Percentiles rank a stretch among this genome's conserved stretches.
Evolutionary conservation across 2,888 invertebrate species (phyloP).

Genomic region (Rhamnusium bicolor): DNA sequence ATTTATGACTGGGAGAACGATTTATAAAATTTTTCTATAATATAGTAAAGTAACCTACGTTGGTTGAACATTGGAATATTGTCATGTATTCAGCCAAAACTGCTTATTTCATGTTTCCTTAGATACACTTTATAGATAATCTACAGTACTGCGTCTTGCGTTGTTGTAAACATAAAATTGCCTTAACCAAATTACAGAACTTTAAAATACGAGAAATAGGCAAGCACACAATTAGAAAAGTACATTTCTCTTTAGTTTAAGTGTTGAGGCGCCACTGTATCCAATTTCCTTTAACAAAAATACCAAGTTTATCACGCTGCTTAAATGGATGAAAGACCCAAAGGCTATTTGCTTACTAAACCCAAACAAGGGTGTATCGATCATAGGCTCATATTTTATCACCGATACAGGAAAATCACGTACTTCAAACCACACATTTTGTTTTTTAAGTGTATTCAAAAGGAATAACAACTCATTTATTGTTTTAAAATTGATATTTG

Average conservation of each 20-base stretch:
- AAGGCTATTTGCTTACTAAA: slow-evolving; percentile 62
- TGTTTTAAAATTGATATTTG: no score
- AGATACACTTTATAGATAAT: no score
- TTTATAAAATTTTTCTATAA: no score
- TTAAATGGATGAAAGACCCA: slow-evolving; percentile 64
- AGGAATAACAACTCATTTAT: no score
- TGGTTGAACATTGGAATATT: no score
- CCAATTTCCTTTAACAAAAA: slow-evolving; percentile 66
- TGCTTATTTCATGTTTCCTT: no score
- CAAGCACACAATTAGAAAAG: neutral
- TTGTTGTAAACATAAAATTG: no score
- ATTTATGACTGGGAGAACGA: no score
- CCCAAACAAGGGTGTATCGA: slow-evolving; percentile 60
- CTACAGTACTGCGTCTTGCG: no score
- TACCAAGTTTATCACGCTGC: slow-evolving; percentile 61
- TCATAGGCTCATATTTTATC: slow-evolving; percentile 53
- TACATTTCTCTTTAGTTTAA: neutral
- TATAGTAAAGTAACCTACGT: no score
- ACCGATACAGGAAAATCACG: slow-evolving; percentile 50
- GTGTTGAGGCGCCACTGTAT: slow-evolving; percentile 43
- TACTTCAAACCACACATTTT: slow-evolving; percentile 47
- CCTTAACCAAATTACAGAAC: no score
- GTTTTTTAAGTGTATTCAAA: slow-evolving; percentile 1
- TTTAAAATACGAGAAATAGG: neutral
- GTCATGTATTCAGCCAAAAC: no score